Evolutionary conservation across 2,797 vertebrate genomes (phyloP).

Genomic region (Eulemur coronatus): DNA sequence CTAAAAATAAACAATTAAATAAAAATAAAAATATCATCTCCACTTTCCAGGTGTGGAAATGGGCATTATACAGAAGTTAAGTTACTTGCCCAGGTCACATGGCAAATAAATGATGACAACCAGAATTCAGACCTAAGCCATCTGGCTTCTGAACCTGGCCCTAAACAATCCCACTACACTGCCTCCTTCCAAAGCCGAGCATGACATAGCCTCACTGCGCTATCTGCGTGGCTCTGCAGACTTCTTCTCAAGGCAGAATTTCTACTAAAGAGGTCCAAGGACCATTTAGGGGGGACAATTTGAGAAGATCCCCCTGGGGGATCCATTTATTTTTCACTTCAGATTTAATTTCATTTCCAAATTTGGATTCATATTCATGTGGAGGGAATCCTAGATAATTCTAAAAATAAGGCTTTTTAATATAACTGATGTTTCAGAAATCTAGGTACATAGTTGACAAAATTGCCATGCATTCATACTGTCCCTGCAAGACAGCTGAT

Average conservation of each 20-base stretch:
- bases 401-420: not conserved
- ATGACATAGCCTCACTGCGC: not conserved
- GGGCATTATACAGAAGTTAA: not conserved
- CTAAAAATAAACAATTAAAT: not conserved
- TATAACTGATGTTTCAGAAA: not conserved
- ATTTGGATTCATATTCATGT: slow-evolving; percentile 1
- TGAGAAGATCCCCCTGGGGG: not conserved
- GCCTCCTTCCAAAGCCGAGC: not conserved
- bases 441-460: not conserved
- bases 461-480: not conserved
- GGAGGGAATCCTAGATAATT: not conserved
- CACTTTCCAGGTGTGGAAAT: not conserved
- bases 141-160: not conserved
- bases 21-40: not conserved
- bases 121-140: not conserved
- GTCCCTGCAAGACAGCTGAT: not conserved
- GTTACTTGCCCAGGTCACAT: not conserved
- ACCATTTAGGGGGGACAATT: not conserved
- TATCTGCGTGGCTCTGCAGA: not conserved
- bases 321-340: not conserved
- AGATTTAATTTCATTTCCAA: slow-evolving; percentile 32
- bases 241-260: not conserved
- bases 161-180: not conserved
- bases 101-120: not conserved
- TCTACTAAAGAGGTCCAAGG: not conserved